Evolutionary conservation across 2,113 vertebrate genomes (phyloP), one percentile per base, ranked within the genome.

Genomic region (Trematocara nigrifrons): DNA sequence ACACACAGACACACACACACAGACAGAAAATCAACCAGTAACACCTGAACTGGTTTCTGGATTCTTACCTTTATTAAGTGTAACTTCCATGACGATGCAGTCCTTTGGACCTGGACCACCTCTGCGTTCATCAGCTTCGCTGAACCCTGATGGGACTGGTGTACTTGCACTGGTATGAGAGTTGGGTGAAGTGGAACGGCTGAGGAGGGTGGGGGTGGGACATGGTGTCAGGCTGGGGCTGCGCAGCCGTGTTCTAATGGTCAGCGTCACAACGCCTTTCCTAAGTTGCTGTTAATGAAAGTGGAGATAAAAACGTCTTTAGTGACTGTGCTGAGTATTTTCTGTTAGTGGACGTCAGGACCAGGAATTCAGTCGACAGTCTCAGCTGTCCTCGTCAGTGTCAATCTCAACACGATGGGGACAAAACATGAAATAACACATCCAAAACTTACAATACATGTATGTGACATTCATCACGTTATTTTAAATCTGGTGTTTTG

Each of bases 1-100:
- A 16, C 0, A 8, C 0, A 7, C 13, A 4, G 0, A 16, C 0
- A 16, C 1, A 16, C 7, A 8, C 7, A 51, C 0, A 52, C 0
- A 5, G 10, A 66, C 61, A 10, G 38, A 71, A 71, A 71, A 22
- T 71, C 64, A 71, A 0, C 20, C 64, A 71, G 7, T 26, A 0
- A 26, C 20, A 26, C 12, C n/a, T 71, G 64, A 45, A 15, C 13
- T 42, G 20, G 38, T 45, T 22, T 22, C 22, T 15, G 20, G 2
- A n/a, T 42, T 74, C 80, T 54, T 79, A 99, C 98, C 98, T 98
- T 99, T 99, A 66, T 97, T 97, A 38, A 99, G 97, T 0, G 97
- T 97, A 49, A 99, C 98, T 84, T 99, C 98, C 98, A 99, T 99
- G 87, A 99, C 95, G 2, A 99, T 96, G 82, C 98, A 96, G 93